Evolutionary conservation across 2,888 invertebrate species (phyloP).

Genomic region (Cenopis cana): DNA sequence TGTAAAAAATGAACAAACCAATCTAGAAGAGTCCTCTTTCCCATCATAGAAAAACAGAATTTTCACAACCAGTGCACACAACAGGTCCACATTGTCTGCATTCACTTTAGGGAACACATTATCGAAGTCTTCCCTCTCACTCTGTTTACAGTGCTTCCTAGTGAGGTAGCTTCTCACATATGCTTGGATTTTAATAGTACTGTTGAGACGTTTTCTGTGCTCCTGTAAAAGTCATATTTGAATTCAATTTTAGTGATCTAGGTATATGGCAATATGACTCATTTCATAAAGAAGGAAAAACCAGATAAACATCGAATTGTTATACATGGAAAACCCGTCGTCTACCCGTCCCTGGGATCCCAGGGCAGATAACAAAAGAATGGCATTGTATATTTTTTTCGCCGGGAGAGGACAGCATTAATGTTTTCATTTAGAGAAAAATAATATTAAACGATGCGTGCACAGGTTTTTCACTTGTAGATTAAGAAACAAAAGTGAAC

Average conservation of each 20-base stretch:
- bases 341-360: too few species aligned
- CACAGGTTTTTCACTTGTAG: neutral
- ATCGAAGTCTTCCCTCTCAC: constrained; percentile 90
- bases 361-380: too few species aligned
- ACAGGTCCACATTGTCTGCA: constrained; percentile 74
- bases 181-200: constrained; percentile 93
- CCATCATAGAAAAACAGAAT: constrained; percentile 92
- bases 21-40: constrained; percentile 83
- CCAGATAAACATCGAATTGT: neutral
- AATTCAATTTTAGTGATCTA: neutral
- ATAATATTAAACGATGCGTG: too few species aligned
- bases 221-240: constrained; percentile 80
- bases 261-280: neutral
- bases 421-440: neutral
- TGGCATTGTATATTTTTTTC: too few species aligned
- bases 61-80: constrained; percentile 86
- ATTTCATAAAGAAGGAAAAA: constrained; percentile 9
- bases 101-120: constrained; percentile 78
- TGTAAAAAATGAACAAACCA: constrained; percentile 71
- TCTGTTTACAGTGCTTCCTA: constrained; percentile 87
- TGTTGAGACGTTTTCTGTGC: constrained; percentile 89
- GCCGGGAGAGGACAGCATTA: too few species aligned
- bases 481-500: constrained; percentile 67
- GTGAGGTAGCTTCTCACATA: constrained; percentile 90
- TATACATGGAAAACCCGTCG: constrained; percentile 15